These are phyloP conservation scores for Pogonus chalceus DNA, from an alignment of 1,140 invertebrate genomes.

Conservation along the genomic window DNA sequence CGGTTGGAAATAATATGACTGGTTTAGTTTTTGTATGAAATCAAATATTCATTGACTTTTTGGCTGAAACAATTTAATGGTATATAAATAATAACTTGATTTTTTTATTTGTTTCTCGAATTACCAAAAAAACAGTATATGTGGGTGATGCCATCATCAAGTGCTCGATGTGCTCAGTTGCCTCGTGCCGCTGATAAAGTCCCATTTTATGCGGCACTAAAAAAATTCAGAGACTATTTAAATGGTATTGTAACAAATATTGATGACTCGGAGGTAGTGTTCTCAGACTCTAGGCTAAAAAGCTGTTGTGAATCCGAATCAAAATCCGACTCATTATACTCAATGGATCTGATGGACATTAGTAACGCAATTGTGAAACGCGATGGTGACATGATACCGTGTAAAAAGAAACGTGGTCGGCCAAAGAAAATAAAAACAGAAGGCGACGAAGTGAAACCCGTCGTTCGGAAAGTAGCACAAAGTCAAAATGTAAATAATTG, in stretches of 20 bases:
- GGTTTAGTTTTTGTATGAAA: no score
- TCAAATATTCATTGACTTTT: no score
- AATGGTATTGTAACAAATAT: slow-evolving; percentile 79
- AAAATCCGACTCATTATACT: slow-evolving; percentile 30
- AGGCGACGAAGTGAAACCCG: slow-evolving; percentile 47
- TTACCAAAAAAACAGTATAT: slow-evolving; percentile 76
- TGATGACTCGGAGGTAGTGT: slow-evolving; percentile 86
- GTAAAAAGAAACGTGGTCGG: slow-evolving; percentile 79
- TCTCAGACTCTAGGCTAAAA: slow-evolving; percentile 67
- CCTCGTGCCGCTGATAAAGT: slow-evolving; percentile 94
- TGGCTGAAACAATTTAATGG: no score
- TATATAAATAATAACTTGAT: no score
- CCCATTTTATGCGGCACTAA: slow-evolving; percentile 89
- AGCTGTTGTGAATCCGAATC: slow-evolving; percentile 45
- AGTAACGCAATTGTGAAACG: slow-evolving; percentile 39
- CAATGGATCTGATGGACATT: slow-evolving; percentile 34
- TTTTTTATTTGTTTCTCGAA: no score
- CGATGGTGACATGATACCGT: slow-evolving; percentile 52
- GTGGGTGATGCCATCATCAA: slow-evolving; percentile 98
- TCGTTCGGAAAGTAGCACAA: slow-evolving; percentile 41
- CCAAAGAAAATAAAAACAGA: slow-evolving; percentile 79
- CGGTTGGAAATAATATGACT: no score
- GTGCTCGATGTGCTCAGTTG: slow-evolving; percentile 88
- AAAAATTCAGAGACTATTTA: slow-evolving; percentile 91
- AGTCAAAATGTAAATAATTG: slow-evolving; percentile 36